phyloP scores from a whole-genome alignment of 2,797 vertebrate species.

The Meda fulgida region DNA sequence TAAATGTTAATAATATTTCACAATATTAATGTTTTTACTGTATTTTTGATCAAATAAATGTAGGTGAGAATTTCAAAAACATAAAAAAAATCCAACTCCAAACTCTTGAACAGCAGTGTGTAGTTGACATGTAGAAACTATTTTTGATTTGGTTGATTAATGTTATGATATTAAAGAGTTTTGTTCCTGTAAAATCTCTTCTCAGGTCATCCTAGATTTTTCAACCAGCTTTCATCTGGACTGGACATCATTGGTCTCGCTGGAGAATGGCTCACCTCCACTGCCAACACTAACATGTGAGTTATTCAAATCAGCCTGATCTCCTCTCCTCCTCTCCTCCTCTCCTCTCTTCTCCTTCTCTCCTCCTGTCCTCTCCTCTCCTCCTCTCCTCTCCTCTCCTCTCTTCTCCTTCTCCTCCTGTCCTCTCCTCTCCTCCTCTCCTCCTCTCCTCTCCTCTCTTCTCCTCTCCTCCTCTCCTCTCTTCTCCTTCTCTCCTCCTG shows the following conservation, averaged over 20 bases:
- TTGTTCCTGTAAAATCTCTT: constrained; percentile 7
- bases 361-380: rapidly evolving
- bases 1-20: not conserved
- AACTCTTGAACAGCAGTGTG: not conserved
- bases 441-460: too few species aligned
- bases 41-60: not conserved
- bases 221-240: constrained; percentile 96
- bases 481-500: not conserved
- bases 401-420: rapidly evolving
- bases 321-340: too few species aligned
- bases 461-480: rapidly evolving
- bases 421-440: rapidly evolving
- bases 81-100: not conserved
- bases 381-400: rapidly evolving
- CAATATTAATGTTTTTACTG: not conserved
- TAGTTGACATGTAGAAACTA: not conserved
- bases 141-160: not conserved
- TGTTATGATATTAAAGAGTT: not conserved
- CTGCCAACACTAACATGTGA: constrained; percentile 87
- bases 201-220: constrained; percentile 96
- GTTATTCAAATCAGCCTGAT: not conserved
- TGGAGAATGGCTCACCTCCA: constrained; percentile 98
- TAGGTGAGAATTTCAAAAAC: not conserved
- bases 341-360: rapidly evolving
- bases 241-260: constrained; percentile 96